A percentile compares a stretch with the other conserved stretches of the same genome.
phyloP scores from a whole-genome alignment of 2,888 invertebrate genomes.

The Rhamphomyia laevipes region DNA sequence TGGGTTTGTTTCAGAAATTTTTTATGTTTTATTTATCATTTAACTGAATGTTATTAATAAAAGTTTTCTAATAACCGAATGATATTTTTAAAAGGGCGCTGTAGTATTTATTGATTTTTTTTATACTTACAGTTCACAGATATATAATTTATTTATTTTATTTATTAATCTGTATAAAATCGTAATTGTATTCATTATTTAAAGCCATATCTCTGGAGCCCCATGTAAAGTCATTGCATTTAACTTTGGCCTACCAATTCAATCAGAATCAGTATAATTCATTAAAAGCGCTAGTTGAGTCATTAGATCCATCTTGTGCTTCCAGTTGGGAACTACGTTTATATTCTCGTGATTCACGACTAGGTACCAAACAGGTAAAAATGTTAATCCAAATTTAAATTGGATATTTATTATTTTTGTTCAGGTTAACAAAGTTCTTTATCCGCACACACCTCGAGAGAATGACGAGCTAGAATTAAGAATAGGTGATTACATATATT shows the following conservation, averaged over 20 bases:
- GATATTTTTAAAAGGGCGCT: too few relatives aligned
- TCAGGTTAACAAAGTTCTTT: constrained; percentile 66
- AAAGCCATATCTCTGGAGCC: constrained; percentile 63
- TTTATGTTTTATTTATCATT: too few relatives aligned
- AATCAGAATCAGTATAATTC: constrained; percentile 55
- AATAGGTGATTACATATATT: constrained; percentile 76
- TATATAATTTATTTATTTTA: too few relatives aligned
- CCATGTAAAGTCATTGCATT: constrained; percentile 73
- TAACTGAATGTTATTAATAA: too few relatives aligned
- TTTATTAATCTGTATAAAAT: too few relatives aligned
- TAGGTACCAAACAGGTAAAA: constrained; percentile 54
- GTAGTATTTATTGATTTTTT: too few relatives aligned
- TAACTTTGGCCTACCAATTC: constrained; percentile 84
- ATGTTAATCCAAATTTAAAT: background rate
- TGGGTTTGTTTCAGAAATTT: too few relatives aligned
- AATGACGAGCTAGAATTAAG: constrained; percentile 75
- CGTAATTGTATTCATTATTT: too few relatives aligned
- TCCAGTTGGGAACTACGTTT: constrained; percentile 75
- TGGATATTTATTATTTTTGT: constrained; percentile 5
- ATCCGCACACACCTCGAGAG: constrained; percentile 61
- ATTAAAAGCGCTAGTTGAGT: constrained; percentile 61
- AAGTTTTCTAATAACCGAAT: too few relatives aligned
- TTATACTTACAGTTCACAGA: too few relatives aligned
- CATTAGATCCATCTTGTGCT: constrained; percentile 52
- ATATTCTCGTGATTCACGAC: constrained; percentile 72